These are phyloP conservation scores for Cryptops parisi DNA, from an alignment of 2,888 invertebrate species.

Conservation along the genomic window DNA sequence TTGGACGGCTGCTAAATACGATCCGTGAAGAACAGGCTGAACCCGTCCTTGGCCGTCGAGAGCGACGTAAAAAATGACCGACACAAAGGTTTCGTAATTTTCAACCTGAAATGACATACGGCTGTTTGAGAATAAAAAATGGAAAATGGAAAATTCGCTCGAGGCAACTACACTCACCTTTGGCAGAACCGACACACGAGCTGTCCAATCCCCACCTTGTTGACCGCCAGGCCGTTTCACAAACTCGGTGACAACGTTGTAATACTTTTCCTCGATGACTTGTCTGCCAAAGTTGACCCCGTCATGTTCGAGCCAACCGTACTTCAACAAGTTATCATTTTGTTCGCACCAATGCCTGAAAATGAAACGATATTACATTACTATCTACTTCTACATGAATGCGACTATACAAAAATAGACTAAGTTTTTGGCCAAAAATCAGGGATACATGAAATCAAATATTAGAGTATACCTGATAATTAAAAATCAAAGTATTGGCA, in stretches of 20 bases:
- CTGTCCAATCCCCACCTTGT: conserved; percentile 88
- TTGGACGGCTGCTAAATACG: conserved; percentile 40
- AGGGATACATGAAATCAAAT: no score
- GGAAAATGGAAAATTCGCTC: no score
- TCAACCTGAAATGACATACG: conserved; percentile 14
- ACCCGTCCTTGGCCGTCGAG: conserved; percentile 42
- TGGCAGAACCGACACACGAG: conserved; percentile 51
- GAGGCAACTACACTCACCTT: no score
- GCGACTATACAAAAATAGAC: no score
- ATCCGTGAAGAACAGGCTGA: conserved; percentile 21
- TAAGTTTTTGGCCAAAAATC: conserved; percentile 42
- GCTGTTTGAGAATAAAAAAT: no score
- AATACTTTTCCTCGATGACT: conserved; percentile 64
- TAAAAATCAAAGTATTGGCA: no score
- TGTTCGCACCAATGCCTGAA: conserved; percentile 83
- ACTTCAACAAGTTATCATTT: conserved; percentile 58
- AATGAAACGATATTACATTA: no score
- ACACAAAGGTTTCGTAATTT: conserved; percentile 37
- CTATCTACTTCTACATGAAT: conserved; percentile 46
- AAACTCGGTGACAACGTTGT: conserved; percentile 67
- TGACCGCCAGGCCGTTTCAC: conserved; percentile 65
- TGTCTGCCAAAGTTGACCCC: conserved; percentile 84
- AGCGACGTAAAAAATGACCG: conserved; percentile 66
- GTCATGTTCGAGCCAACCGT: conserved; percentile 89
- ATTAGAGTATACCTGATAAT: no score